These are phyloP conservation scores for Tribolium madens DNA, from an alignment of 1,140 invertebrate genomes.

Conservation along the genomic window DNA sequence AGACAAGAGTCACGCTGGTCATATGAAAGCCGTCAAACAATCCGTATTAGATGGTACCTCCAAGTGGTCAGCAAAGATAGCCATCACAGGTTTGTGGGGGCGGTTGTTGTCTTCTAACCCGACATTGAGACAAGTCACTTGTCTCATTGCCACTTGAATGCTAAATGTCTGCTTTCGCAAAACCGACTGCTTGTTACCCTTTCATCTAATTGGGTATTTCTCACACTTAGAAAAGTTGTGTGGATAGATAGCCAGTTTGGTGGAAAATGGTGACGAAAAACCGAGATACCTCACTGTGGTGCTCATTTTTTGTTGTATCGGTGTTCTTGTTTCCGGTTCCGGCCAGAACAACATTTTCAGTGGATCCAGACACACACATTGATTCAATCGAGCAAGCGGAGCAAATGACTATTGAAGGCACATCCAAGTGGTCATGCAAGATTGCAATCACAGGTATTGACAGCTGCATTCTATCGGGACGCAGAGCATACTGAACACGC, in stretches of 20 bases:
- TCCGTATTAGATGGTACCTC: conserved; percentile 99
- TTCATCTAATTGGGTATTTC: conserved; percentile 52
- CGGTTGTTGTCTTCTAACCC: conserved; percentile 47
- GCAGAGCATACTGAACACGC: conserved; percentile 45
- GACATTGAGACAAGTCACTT: not conserved
- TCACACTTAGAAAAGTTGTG: conserved; percentile 50
- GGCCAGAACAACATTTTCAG: conserved; percentile 93
- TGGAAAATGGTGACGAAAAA: no score
- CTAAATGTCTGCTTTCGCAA: conserved; percentile 56
- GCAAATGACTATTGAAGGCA: conserved; percentile 97
- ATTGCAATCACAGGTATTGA: conserved; percentile 95
- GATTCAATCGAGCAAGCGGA: conserved; percentile 98
- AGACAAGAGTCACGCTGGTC: conserved; percentile 92
- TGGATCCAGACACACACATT: conserved; percentile 98
- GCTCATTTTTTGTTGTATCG: conserved; percentile 61
- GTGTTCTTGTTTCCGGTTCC: conserved; percentile 70
- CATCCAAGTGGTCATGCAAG: conserved; percentile 99
- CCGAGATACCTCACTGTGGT: not conserved
- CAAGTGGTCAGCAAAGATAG: conserved; percentile 99
- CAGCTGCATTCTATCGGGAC: conserved; percentile 66
- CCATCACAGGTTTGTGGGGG: conserved; percentile 93
- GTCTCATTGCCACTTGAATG: conserved; percentile 41
- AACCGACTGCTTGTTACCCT: conserved; percentile 40
- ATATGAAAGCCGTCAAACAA: conserved; percentile 98
- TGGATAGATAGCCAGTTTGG: conserved; percentile 43